phyloP scores from a whole-genome alignment of 2,888 invertebrate genomes.

The Amphipyra tragopoginis region DNA sequence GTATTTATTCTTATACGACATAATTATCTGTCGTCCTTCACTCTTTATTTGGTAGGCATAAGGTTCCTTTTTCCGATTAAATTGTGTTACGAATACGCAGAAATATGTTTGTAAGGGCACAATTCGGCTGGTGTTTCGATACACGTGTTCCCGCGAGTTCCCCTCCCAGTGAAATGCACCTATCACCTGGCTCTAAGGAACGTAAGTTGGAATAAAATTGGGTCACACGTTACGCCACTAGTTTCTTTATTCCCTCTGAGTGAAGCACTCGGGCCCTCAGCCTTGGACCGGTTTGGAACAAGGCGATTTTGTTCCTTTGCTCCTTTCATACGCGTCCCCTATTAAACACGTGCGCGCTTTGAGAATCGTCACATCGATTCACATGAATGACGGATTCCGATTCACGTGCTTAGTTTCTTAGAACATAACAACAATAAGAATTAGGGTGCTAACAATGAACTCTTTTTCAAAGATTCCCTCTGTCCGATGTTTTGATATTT shows the following conservation, averaged over 20 bases:
- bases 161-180: conserved; percentile 79
- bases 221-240: conserved; percentile 83
- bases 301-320: conserved; percentile 64
- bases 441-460: conserved; percentile 40
- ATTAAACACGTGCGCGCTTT: conserved; percentile 82
- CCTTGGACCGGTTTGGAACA: conserved; percentile 70
- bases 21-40: conserved; percentile 11
- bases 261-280: conserved; percentile 56
- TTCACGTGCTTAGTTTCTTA: conserved; percentile 46
- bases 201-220: conserved; percentile 76
- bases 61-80: conserved; percentile 20
- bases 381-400: conserved; percentile 66
- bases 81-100: conserved; percentile 16
- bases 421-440: conserved; percentile 35
- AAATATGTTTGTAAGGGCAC: conserved; percentile 54
- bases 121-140: conserved; percentile 73
- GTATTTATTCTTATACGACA: conserved; percentile 22
- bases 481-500: neutral
- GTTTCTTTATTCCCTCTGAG: conserved; percentile 61
- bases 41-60: conserved; percentile 27
- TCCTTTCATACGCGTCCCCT: conserved; percentile 75
- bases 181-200: conserved; percentile 79
- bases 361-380: conserved; percentile 66
- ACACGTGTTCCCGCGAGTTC: conserved; percentile 75
- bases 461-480: conserved; percentile 15